These are phyloP conservation scores for Aphrocallistes beatrix DNA, from an alignment of 37 sponge, comb jelly and placozoan genomes.

Conservation along the genomic window DNA sequence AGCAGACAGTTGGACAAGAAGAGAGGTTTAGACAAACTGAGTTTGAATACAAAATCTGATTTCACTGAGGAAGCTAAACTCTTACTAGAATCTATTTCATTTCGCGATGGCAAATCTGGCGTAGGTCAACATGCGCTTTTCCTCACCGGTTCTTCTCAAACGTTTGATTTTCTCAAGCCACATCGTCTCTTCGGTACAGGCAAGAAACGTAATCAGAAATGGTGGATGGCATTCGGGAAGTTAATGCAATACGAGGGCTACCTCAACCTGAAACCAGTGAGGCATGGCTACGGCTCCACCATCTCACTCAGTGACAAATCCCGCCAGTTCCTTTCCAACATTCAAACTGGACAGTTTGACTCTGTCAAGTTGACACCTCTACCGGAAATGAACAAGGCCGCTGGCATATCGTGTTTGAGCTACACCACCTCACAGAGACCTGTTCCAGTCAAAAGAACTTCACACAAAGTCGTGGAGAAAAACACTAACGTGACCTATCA, in stretches of 20 bases:
- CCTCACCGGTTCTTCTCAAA: neutral
- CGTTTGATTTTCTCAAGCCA: neutral
- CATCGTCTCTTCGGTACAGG: neutral
- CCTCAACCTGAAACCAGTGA: neutral
- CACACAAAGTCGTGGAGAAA: neutral
- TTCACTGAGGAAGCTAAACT: neutral
- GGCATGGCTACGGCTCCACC: neutral
- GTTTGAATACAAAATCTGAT: neutral
- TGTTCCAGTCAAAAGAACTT: neutral
- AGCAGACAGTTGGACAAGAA: neutral
- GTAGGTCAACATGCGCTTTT: neutral
- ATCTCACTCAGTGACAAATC: neutral
- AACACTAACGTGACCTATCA: neutral
- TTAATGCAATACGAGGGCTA: neutral
- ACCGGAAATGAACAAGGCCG: neutral
- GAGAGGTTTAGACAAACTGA: neutral
- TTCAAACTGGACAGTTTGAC: neutral
- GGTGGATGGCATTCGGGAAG: conserved; percentile 11
- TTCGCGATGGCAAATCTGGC: neutral
- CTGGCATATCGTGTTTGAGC: neutral
- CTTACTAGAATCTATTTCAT: neutral
- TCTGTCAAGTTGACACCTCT: neutral
- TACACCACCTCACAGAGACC: neutral
- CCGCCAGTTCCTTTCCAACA: neutral
- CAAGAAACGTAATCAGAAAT: neutral